Evolutionary conservation across 2,113 vertebrate genomes (phyloP), one percentile per base, ranked within the genome.

Genomic region (Poeciliopsis retropinna): DNA sequence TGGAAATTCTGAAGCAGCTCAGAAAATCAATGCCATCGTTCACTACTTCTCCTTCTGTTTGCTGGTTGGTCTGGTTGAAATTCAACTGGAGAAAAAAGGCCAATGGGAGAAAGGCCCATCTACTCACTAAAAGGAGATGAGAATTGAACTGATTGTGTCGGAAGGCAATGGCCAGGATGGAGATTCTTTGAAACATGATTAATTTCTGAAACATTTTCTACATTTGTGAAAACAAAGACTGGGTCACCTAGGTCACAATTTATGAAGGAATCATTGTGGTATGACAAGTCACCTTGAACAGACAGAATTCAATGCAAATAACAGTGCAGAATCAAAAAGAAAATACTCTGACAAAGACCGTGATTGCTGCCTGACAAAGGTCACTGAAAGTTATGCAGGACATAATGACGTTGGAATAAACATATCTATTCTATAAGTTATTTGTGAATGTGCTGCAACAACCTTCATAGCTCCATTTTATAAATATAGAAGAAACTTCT

Each of bases 281-380:
- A 19, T 57, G 25, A 8, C 75, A 78, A 86, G 87, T 80, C 74
- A 82, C 2, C 32, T 34, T 19, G 34, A 76, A 32, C 78, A 72
- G 72, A 75, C 4, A 67, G 28, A 73, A 60, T 79, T 51, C 73
- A 72, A 70, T 64, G 62, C 65, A 64, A 72, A 83, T 76, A 73
- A 66, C 76, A 81, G 39, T 75, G 32, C 41, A 25, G 51, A 60
- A 31, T 68, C 60, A 65, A 67, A 81, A 76, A 69, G 64, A 17
- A 17, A 19, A n/a, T 19, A 5, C 19, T 34, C 27, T 27, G 60
- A 44, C 28, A 32, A 25, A 34, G 5, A n/a, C 60, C 47, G 67
- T 51, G 25, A 75, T 64, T 79, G 28, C 61, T 47, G 4, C 19
- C 44, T 44, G 54, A 63, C 68, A 47, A 29, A 68, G 76, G 54